Evolutionary conservation across 1,140 invertebrate genomes (phyloP).

Genomic region (Brachionus sp.): DNA sequence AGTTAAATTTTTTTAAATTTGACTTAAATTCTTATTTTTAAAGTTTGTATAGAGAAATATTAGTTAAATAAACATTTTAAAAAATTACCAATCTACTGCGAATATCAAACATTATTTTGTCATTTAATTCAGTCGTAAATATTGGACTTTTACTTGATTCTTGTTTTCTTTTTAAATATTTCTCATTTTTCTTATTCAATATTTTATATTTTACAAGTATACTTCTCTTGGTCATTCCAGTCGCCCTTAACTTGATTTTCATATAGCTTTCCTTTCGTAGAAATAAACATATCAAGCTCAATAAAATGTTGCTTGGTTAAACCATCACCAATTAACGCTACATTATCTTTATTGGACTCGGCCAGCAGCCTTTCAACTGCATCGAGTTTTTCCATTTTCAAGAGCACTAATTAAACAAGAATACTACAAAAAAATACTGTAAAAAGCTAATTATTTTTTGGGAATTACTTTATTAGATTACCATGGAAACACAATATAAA

Average conservation of each 20-base stretch:
- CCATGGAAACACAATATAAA: not conserved
- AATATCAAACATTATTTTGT: not conserved
- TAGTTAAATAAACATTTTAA: not conserved
- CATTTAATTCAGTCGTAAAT: constrained; percentile 19
- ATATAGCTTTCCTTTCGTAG: constrained; percentile 24
- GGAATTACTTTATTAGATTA: not conserved
- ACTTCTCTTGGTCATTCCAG: not conserved
- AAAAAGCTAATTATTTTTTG: constrained; percentile 1
- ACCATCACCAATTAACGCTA: constrained; percentile 31
- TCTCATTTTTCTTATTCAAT: not conserved
- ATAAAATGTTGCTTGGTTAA: constrained; percentile 45
- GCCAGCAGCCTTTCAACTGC: not conserved
- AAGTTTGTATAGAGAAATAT: no score
- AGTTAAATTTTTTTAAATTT: no score
- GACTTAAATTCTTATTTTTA: no score
- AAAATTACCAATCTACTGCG: not conserved
- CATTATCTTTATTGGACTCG: constrained; percentile 15
- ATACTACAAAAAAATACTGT: not conserved
- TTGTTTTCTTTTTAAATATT: not conserved
- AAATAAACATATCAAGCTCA: constrained; percentile 14
- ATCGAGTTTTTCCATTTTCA: constrained; percentile 11
- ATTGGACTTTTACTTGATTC: not conserved
- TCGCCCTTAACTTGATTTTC: not conserved
- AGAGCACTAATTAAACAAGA: not conserved
- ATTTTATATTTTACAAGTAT: not conserved